These are phyloP conservation scores for Spilarctia lutea DNA, from an alignment of 2,888 invertebrate genomes.

Conservation along the genomic window DNA sequence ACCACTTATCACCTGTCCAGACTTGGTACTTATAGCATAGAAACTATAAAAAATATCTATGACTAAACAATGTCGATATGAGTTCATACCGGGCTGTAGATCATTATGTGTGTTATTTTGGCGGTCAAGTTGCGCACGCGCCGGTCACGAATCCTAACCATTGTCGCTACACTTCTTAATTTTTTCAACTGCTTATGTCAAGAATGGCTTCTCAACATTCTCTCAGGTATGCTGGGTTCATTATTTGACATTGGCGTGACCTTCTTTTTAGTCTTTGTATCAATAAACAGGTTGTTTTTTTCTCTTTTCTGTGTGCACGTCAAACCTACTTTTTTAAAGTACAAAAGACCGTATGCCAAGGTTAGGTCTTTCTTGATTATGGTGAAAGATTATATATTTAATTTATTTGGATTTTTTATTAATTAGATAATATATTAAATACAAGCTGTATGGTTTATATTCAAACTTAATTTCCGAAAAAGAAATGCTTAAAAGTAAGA, in stretches of 20 bases:
- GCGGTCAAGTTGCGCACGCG: slow-evolving; percentile 39
- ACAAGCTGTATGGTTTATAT: too few relatives aligned
- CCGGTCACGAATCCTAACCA: slow-evolving; percentile 40
- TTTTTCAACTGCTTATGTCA: slow-evolving; percentile 11
- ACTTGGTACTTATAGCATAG: too few relatives aligned
- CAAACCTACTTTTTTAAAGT: background rate
- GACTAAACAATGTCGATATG: background rate
- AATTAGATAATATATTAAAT: too few relatives aligned
- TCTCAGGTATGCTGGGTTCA: slow-evolving; percentile 1
- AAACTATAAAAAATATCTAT: background rate
- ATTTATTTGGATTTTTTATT: too few relatives aligned
- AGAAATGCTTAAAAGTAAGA: too few relatives aligned
- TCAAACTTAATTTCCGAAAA: too few relatives aligned
- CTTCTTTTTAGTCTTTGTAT: background rate
- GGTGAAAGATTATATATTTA: too few relatives aligned
- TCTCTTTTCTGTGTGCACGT: background rate
- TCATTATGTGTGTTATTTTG: slow-evolving; percentile 25
- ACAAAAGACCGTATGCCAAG: background rate
- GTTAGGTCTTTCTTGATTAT: too few relatives aligned
- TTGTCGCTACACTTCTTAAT: slow-evolving; percentile 26
- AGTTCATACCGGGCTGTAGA: background rate
- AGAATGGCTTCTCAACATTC: slow-evolving; percentile 8
- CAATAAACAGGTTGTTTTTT: background rate
- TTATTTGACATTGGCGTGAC: slow-evolving; percentile 4
- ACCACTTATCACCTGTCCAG: background rate